Conservation (phyloP, 2,797 vertebrate genomes). For the Myotis daubentonii region DNA sequence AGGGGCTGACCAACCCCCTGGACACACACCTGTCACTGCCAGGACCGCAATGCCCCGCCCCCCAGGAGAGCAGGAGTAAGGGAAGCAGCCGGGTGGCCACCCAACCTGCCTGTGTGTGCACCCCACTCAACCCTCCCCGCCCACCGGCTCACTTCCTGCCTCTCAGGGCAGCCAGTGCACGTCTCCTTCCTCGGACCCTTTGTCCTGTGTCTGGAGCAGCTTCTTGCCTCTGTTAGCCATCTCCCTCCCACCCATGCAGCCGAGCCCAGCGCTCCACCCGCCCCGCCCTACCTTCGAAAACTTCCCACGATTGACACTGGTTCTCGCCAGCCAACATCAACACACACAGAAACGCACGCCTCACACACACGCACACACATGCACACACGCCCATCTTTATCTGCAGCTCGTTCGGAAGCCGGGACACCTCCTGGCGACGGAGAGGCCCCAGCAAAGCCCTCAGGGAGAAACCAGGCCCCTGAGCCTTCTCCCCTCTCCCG, state of each 20-base stretch:
- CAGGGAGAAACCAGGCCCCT: background rate
- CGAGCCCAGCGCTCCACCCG: background rate
- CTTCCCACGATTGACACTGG: background rate
- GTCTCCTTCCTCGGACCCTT: background rate
- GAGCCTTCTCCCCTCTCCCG: background rate
- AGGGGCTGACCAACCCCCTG: background rate
- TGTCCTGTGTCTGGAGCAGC: background rate
- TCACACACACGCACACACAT: background rate
- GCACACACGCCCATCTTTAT: background rate
- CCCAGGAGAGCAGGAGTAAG: background rate
- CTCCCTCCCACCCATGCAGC: background rate
- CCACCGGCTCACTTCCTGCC: background rate
- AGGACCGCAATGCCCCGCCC: background rate
- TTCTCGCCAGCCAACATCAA: background rate
- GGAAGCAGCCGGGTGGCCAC: background rate
- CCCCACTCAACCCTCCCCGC: background rate
- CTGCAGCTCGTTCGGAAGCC: background rate
- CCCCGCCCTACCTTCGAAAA: background rate
- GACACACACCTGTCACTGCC: background rate
- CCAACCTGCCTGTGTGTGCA: fast-evolving
- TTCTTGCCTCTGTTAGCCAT: background rate
- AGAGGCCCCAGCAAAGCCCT: background rate
- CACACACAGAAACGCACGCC: background rate
- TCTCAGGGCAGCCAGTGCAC: fast-evolving
- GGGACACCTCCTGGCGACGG: background rate